Percentiles rank a stretch among this genome's conserved stretches.
Conservation (phyloP, 2,888 invertebrate species). For the Sialis lutaria region DNA sequence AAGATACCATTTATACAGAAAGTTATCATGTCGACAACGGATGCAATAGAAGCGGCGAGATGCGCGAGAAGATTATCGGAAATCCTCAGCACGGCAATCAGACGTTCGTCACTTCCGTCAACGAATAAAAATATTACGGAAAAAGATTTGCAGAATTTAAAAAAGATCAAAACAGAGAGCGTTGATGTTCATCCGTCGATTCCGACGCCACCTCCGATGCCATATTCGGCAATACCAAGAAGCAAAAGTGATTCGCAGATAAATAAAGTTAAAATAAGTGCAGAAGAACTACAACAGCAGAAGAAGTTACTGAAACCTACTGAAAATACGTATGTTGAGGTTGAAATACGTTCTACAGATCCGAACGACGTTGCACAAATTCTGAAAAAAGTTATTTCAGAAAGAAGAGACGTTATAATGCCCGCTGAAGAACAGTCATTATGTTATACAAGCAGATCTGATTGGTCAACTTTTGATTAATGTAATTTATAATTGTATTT, state of each 20-base stretch:
- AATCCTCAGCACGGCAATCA: constrained; percentile 22
- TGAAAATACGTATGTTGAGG: constrained; percentile 22
- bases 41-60: constrained; percentile 21
- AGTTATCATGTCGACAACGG: constrained; percentile 19
- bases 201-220: constrained; percentile 3
- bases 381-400: constrained; percentile 23
- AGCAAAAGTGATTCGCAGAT: constrained; percentile 5
- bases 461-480: constrained; percentile 15
- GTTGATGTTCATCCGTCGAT: constrained; percentile 13
- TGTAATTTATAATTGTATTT: neutral
- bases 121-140: constrained; percentile 1
- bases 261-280: neutral
- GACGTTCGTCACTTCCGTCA: constrained; percentile 12
- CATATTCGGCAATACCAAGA: neutral
- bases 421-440: constrained; percentile 16
- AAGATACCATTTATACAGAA: constrained; percentile 7
- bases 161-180: constrained; percentile 8
- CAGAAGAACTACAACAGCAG: constrained; percentile 16
- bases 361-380: constrained; percentile 24
- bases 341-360: constrained; percentile 16
- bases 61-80: constrained; percentile 23
- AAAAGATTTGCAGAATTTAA: neutral
- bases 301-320: constrained; percentile 16
- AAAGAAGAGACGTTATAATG: constrained; percentile 20
- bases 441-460: constrained; percentile 21